These are phyloP conservation scores for Danio choprae DNA, from an alignment of 2,797 vertebrate genomes.

Conservation along the genomic window DNA sequence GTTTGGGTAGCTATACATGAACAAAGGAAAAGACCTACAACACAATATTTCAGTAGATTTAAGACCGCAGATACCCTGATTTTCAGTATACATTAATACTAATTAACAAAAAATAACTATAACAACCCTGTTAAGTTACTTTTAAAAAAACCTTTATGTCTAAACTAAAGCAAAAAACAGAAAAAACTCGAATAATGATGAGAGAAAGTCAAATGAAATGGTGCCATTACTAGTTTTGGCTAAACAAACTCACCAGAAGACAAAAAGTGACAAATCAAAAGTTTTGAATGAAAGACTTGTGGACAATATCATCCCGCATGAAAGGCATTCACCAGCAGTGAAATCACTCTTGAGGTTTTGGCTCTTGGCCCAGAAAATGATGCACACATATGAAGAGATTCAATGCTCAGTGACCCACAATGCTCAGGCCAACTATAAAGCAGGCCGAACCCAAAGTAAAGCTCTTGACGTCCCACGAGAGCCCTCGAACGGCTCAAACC, in stretches of 20 bases:
- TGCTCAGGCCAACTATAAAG: neutral
- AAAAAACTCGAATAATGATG: neutral
- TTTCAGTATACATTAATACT: no score
- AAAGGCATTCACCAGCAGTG: neutral
- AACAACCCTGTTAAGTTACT: no score
- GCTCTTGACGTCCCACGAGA: neutral
- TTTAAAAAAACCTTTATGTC: no score
- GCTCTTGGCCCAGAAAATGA: neutral
- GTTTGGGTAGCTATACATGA: no score
- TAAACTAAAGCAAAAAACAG: no score
- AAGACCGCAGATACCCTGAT: no score
- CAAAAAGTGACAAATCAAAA: neutral
- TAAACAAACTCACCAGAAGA: neutral
- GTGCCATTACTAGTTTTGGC: neutral
- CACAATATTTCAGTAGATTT: no score
- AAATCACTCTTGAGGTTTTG: constrained; percentile 1
- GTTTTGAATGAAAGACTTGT: neutral
- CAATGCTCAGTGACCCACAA: neutral
- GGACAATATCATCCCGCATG: neutral
- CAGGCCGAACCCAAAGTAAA: constrained; percentile 9
- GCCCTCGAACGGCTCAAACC: neutral
- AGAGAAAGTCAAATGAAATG: neutral
- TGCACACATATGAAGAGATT: neutral
- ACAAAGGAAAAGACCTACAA: no score
- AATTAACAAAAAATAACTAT: no score